Base-by-base conservation (phyloP, 2,888 invertebrate genomes). In the Mechanitis messenoides region DNA sequence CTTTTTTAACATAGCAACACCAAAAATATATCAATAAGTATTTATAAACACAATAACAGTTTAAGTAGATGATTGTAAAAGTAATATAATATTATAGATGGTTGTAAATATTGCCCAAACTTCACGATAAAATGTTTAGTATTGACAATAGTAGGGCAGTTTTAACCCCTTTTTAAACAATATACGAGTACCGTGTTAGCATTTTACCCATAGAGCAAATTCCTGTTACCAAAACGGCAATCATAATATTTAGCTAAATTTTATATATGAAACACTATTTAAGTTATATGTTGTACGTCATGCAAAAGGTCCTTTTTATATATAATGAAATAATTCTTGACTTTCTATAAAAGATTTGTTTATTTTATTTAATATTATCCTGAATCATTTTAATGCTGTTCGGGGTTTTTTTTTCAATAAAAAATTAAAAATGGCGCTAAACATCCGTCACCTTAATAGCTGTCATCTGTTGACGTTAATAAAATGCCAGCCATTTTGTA, bases 361-460 rank as follows among this genome's bases (percentile, higher is more conserved):
- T 42, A 42, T 42, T 9, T 9, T 6, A 6, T 38, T 6, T 42
- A 42, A 42, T 42, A 42, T 42, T 42, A 42, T 42, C 11, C 9
- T 42, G 7, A 11, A 42, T 9, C 11, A 9, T 42, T 9, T 42
- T 42, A 42, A 42, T 9, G 42, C 6, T 42, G 6, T 42, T 9
- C 9, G 7, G 42, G 9, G 9, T 9, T 9, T 3, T 42, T 42
- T 42, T 9, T 7, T 9, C 9, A 2, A 9, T 42, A 6, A 5
- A 5, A 35, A 35, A 31, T 47, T 47, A 50, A 38, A 55, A 59
- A 61, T 62, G 55, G 53, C 53, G 38, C 9, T 54, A 35, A 56
- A 38, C 54, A 65, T 45, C 55, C 57, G 60, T 65, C 63, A 60
- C 60, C 3, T 53, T 63, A 65, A 67, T 65, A 63, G 53, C 20